phyloP scores from a whole-genome alignment of 1,140 invertebrate genomes.

The Drosophila pachea region DNA sequence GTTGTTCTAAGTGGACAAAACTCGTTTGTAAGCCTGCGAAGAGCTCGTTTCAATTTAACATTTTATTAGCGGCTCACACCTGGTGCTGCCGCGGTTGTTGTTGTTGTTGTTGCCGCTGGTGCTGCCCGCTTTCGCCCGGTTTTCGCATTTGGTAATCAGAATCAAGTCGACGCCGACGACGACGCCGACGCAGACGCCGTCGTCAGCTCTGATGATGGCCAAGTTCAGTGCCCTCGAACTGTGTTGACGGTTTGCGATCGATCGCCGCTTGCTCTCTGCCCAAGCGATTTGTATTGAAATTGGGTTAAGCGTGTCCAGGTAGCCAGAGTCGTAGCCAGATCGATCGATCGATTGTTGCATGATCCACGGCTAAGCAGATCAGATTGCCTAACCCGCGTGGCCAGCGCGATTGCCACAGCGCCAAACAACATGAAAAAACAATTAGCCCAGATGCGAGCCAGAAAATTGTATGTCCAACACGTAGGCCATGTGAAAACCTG shows the following conservation, averaged over 20 bases:
- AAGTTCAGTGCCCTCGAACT: slow-evolving; percentile 74
- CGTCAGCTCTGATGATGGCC: slow-evolving; percentile 35
- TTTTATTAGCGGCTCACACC: slow-evolving; percentile 58
- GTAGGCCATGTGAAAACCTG: slow-evolving; percentile 58
- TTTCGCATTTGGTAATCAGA: slow-evolving; percentile 70
- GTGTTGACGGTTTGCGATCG: slow-evolving; percentile 46
- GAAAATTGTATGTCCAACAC: slow-evolving; percentile 68
- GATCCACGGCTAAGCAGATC: background rate
- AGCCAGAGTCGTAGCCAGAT: slow-evolving; percentile 10
- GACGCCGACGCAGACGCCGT: background rate
- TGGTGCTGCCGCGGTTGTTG: slow-evolving; percentile 28
- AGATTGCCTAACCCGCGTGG: slow-evolving; percentile 13
- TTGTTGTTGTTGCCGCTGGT: slow-evolving; percentile 16
- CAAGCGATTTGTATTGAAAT: slow-evolving; percentile 47
- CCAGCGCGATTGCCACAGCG: slow-evolving; percentile 42
- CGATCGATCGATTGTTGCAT: slow-evolving; percentile 26
- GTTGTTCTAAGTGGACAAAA: slow-evolving; percentile 59
- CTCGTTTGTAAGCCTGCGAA: slow-evolving; percentile 59
- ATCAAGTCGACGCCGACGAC: slow-evolving; percentile 21
- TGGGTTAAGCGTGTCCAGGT: slow-evolving; percentile 66
- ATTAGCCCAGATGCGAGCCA: slow-evolving; percentile 45
- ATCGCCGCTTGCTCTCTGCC: slow-evolving; percentile 30
- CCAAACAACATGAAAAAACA: slow-evolving; percentile 62
- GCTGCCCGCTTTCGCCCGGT: slow-evolving; percentile 62
- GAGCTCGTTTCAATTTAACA: slow-evolving; percentile 59